phyloP scores from a whole-genome alignment of 37 sponge, comb jelly and placozoan species.

The Lycopodina hypogea region DNA sequence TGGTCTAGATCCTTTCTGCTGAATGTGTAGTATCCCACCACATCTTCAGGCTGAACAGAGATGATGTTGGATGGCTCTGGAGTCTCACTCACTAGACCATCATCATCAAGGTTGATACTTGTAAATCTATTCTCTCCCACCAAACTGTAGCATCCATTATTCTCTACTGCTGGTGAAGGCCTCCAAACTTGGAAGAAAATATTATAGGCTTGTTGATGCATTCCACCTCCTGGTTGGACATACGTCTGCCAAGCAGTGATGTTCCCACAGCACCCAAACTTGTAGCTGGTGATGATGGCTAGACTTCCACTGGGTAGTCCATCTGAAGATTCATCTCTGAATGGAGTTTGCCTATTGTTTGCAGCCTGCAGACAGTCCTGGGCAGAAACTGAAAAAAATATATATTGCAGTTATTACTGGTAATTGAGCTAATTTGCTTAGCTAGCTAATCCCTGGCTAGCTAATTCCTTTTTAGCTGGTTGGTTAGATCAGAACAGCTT shows the following conservation, averaged over 20 bases:
- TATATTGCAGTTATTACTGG: too few relatives aligned
- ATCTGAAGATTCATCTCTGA: not conserved
- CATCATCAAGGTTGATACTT: not conserved
- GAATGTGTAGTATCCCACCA: conserved; percentile 25
- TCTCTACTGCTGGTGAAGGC: not conserved
- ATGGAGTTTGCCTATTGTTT: not conserved
- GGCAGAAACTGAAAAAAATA: not conserved
- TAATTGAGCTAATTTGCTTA: too few relatives aligned
- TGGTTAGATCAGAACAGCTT: too few relatives aligned
- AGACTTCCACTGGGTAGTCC: not conserved
- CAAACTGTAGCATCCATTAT: conserved; percentile 5
- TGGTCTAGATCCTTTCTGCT: not conserved
- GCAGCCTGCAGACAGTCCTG: conserved; percentile 9
- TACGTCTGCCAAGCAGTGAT: conserved; percentile 28
- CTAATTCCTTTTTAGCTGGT: too few relatives aligned
- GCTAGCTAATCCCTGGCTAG: too few relatives aligned
- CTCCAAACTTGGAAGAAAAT: conserved; percentile 57
- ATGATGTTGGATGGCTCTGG: conserved; percentile 16
- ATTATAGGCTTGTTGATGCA: not conserved
- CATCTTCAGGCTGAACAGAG: conserved; percentile 30
- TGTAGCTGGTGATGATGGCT: conserved; percentile 32
- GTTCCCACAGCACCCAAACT: conserved; percentile 41
- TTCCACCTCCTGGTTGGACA: conserved; percentile 10
- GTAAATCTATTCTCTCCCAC: conserved; percentile 25
- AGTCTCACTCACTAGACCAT: not conserved